Conservation (phyloP, 1,140 invertebrate species). For the Rhagoletis zephyria region DNA sequence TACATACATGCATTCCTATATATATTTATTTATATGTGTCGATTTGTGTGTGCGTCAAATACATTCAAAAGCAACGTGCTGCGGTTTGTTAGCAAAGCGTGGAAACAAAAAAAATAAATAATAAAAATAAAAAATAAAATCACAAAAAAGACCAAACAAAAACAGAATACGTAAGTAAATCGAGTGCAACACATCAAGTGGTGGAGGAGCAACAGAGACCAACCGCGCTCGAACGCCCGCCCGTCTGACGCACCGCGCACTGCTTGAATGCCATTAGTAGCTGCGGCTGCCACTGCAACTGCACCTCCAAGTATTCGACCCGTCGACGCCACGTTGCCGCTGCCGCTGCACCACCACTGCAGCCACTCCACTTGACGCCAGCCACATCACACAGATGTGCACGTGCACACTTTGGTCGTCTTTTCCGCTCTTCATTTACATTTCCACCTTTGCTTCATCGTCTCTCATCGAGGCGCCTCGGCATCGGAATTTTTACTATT, state of each 20-base stretch:
- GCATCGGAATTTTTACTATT: slow-evolving; percentile 9
- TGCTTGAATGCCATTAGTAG: slow-evolving; percentile 4
- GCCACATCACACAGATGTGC: not conserved
- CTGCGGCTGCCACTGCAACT: not conserved
- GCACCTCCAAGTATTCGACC: not conserved
- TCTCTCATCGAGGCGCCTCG: not conserved
- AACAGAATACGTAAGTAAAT: slow-evolving; percentile 28
- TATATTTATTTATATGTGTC: too few species aligned
- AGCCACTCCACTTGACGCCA: slow-evolving; percentile 22
- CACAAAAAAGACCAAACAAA: not conserved
- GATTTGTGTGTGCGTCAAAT: not conserved
- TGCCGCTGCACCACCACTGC: not conserved
- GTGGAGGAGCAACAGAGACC: not conserved
- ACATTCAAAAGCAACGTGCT: not conserved
- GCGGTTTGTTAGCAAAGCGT: slow-evolving; percentile 12
- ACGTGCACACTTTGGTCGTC: too few species aligned
- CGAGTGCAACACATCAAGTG: slow-evolving; percentile 34
- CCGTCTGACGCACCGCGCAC: too few species aligned
- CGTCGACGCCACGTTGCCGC: not conserved
- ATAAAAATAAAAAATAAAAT: not conserved
- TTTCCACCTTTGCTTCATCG: not conserved
- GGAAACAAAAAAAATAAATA: not conserved
- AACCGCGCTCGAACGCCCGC: not conserved
- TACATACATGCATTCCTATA: too few species aligned
- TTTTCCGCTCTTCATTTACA: not conserved